Conservation (phyloP, 1,140 invertebrate genomes). For the Drosophila nannoptera region DNA sequence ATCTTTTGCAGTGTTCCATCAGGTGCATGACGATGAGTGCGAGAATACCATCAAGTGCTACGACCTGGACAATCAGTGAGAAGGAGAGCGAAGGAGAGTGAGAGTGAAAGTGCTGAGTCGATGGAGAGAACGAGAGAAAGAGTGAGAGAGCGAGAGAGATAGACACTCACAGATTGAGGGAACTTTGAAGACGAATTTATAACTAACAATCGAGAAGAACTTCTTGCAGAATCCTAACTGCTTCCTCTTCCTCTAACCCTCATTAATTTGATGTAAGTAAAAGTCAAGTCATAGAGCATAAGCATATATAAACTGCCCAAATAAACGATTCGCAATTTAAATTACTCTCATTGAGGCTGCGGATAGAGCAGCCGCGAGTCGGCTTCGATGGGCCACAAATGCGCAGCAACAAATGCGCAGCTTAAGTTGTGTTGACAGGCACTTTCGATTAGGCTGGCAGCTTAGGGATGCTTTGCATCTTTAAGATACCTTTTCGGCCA, state of each 20-base stretch:
- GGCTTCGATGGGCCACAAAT: too few relatives aligned
- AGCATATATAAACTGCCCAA: too few relatives aligned
- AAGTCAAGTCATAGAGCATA: too few relatives aligned
- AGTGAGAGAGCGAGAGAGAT: background rate
- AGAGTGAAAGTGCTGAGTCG: background rate
- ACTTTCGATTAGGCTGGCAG: background rate
- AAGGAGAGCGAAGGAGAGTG: background rate
- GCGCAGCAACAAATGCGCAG: too few relatives aligned
- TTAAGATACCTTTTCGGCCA: background rate
- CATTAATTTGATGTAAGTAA: too few relatives aligned
- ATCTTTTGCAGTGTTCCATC: slow-evolving; percentile 46
- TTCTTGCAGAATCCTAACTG: too few relatives aligned
- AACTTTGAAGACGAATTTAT: too few relatives aligned
- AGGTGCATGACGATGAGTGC: slow-evolving; percentile 64
- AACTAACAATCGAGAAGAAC: background rate
- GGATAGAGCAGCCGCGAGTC: too few relatives aligned
- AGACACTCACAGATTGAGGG: too few relatives aligned
- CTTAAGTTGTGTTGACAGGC: background rate
- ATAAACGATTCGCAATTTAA: too few relatives aligned
- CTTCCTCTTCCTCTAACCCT: too few relatives aligned
- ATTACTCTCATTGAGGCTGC: too few relatives aligned
- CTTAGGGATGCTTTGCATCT: background rate
- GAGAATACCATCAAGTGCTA: slow-evolving; percentile 57
- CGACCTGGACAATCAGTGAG: slow-evolving; percentile 54
- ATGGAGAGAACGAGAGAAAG: background rate